A percentile compares a stretch with the other conserved stretches of the same genome.
phyloP scores from a whole-genome alignment of 2,113 vertebrate species.

The Muscicapa adusta region DNA sequence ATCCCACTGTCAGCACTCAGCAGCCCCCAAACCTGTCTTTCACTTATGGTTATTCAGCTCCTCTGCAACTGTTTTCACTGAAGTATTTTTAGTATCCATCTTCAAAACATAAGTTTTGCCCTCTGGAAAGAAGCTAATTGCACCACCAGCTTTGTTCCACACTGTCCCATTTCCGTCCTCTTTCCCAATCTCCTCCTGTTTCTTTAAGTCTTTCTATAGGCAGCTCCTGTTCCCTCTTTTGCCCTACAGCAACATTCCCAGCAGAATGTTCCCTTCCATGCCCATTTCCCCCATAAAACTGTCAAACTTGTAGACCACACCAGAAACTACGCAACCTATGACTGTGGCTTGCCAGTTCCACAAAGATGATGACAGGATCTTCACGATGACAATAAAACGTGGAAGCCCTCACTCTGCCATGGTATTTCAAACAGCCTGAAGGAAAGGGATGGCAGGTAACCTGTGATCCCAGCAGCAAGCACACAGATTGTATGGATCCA shows the following conservation, averaged over 20 bases:
- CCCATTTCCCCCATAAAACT: background rate
- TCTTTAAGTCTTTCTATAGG: background rate
- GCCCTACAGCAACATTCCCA: background rate
- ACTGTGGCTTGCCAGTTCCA: background rate
- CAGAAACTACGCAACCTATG: rapidly evolving
- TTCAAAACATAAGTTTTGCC: constrained; percentile 14
- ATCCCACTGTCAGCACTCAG: background rate
- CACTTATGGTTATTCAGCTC: background rate
- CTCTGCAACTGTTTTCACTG: background rate
- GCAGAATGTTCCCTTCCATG: background rate
- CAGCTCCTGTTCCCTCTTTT: background rate
- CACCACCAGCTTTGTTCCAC: background rate
- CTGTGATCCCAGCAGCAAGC: background rate
- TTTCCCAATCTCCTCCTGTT: background rate
- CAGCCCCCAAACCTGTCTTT: background rate
- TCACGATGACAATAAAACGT: rapidly evolving
- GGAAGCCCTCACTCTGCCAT: background rate
- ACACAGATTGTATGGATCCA: rapidly evolving
- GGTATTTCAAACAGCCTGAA: background rate
- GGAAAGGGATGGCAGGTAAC: background rate
- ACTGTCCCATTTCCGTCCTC: background rate
- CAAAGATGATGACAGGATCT: background rate
- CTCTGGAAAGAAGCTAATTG: background rate
- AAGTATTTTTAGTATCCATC: constrained; percentile 38
- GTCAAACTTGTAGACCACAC: background rate